Evolutionary conservation across 1,140 invertebrate species (phyloP).

Genomic region (Lucilia cuprina): DNA sequence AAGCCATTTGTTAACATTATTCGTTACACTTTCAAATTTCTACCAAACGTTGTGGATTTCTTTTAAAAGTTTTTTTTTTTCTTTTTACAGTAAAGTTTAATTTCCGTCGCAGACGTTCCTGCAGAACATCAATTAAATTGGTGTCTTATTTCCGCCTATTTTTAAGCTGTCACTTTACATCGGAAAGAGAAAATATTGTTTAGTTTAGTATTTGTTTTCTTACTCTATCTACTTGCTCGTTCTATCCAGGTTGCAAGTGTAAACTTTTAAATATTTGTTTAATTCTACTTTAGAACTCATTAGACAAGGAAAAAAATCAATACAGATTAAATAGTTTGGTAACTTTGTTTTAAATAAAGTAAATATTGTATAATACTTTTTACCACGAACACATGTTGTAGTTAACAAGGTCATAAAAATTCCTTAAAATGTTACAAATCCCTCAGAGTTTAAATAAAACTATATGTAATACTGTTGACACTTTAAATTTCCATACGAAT

Average conservation of each 20-base stretch:
- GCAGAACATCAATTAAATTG: constrained; percentile 9
- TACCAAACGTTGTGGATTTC: background rate
- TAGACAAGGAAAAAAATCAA: no score
- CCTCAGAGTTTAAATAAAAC: no score
- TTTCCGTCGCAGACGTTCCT: background rate
- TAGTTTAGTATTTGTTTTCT: background rate
- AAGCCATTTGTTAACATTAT: background rate
- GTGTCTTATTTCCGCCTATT: background rate
- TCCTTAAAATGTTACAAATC: no score
- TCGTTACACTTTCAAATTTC: background rate
- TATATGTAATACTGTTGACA: no score
- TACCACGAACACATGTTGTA: no score
- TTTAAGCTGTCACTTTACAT: background rate
- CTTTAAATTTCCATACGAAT: no score
- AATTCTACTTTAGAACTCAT: no score
- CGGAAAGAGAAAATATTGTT: background rate
- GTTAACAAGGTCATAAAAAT: no score
- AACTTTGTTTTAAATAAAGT: no score
- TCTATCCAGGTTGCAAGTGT: background rate
- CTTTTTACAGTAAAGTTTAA: background rate
- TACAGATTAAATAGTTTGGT: no score
- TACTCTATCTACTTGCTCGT: background rate
- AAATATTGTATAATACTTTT: no score
- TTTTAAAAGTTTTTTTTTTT: background rate
- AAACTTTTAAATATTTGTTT: no score